phyloP scores from a whole-genome alignment of 2,888 invertebrate genomes.

The Chironomus riparius region DNA sequence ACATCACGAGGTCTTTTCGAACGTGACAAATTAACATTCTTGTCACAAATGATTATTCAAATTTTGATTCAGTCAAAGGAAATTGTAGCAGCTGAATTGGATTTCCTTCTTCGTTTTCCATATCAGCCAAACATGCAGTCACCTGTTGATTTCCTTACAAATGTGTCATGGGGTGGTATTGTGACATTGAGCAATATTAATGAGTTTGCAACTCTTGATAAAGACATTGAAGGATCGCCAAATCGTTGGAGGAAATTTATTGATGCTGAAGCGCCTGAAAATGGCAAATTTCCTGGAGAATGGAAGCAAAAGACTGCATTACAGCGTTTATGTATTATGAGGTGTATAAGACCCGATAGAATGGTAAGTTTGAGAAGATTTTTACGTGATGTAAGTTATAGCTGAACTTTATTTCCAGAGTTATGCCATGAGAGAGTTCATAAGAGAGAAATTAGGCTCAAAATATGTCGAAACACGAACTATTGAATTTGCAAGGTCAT shows the following conservation, averaged over 20 bases:
- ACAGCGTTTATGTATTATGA: slow-evolving; percentile 90
- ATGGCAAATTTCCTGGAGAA: slow-evolving; percentile 95
- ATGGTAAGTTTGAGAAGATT: slow-evolving; percentile 62
- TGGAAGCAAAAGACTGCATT: slow-evolving; percentile 94
- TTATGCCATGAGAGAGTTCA: slow-evolving; percentile 59
- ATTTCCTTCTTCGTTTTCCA: slow-evolving; percentile 88
- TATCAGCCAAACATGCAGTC: slow-evolving; percentile 77
- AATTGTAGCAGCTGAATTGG: slow-evolving; percentile 74
- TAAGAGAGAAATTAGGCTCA: slow-evolving; percentile 86
- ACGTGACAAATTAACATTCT: slow-evolving; percentile 92
- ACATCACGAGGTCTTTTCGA: slow-evolving; percentile 91
- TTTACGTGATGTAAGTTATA: no score
- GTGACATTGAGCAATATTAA: slow-evolving; percentile 56
- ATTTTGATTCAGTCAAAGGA: slow-evolving; percentile 80
- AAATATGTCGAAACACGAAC: slow-evolving; percentile 86
- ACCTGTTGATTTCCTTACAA: slow-evolving; percentile 89
- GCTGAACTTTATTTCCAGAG: slow-evolving; percentile 31
- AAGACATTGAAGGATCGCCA: slow-evolving; percentile 92
- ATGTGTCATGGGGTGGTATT: slow-evolving; percentile 90
- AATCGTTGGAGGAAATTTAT: slow-evolving; percentile 96
- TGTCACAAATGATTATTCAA: slow-evolving; percentile 94
- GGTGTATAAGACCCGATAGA: slow-evolving; percentile 86
- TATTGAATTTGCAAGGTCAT: slow-evolving; percentile 86
- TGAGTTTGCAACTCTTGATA: slow-evolving; percentile 65
- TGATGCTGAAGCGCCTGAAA: slow-evolving; percentile 89